Conservation (phyloP, 1,140 invertebrate genomes). For the Lepidostoma basale region DNA sequence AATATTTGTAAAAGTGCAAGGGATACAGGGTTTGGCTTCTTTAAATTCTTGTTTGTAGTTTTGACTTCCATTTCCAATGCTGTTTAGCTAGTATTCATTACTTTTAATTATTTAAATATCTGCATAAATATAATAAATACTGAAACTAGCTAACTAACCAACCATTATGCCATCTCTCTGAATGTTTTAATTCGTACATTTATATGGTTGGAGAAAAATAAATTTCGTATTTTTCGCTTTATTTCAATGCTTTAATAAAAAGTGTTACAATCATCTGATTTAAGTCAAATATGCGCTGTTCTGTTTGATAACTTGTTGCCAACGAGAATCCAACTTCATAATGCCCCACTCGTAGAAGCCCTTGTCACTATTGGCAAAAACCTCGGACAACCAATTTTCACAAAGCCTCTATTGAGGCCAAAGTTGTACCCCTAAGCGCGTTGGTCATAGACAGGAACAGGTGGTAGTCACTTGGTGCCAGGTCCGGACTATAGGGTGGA, state of each 20-base stretch:
- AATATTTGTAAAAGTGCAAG: too few species aligned
- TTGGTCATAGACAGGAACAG: background rate
- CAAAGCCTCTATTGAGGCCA: background rate
- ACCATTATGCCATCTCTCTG: too few species aligned
- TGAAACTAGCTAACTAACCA: too few species aligned
- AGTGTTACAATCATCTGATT: constrained; percentile 10
- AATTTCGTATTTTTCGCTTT: background rate
- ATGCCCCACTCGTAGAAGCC: background rate
- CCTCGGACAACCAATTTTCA: too few species aligned
- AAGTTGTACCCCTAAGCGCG: background rate
- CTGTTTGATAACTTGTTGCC: background rate
- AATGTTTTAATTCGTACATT: too few species aligned
- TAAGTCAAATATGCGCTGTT: constrained; percentile 7
- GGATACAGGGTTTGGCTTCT: too few species aligned
- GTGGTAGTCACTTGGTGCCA: constrained; percentile 6
- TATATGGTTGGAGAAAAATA: background rate
- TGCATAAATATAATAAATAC: too few species aligned
- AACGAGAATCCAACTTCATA: constrained; percentile 12
- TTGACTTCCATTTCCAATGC: too few species aligned
- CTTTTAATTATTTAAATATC: too few species aligned
- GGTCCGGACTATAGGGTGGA: background rate
- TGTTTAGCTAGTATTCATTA: too few species aligned
- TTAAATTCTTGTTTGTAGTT: too few species aligned
- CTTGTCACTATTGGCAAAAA: constrained; percentile 4
- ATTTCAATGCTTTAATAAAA: background rate